These are phyloP conservation scores for Acanthiza pusilla DNA, from an alignment of 2,797 vertebrate species.

Conservation along the genomic window DNA sequence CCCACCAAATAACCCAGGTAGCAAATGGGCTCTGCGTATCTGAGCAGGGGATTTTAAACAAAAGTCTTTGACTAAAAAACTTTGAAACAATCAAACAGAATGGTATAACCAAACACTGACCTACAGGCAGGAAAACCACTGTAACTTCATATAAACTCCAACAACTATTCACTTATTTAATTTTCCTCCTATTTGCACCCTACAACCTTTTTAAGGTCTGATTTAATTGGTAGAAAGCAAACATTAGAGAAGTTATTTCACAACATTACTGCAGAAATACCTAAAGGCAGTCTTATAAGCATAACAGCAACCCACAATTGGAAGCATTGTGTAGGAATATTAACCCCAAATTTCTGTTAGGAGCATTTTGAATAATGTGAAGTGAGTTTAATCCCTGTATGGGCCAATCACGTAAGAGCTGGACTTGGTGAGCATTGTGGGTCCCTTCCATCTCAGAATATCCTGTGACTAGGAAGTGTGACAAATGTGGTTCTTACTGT, in stretches of 20 bases:
- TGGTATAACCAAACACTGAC: background rate
- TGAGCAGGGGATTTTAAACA: background rate
- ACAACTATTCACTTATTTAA: background rate
- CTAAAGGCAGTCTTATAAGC: background rate
- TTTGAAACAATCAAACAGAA: background rate
- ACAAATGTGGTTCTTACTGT: background rate
- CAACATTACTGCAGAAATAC: background rate
- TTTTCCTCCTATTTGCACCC: background rate
- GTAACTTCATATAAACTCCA: background rate
- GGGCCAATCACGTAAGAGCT: background rate
- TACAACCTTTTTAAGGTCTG: background rate
- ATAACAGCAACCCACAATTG: background rate
- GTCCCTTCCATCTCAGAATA: background rate
- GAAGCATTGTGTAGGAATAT: background rate
- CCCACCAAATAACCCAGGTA: background rate
- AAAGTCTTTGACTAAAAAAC: background rate
- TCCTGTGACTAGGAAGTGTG: background rate
- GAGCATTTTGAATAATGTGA: background rate
- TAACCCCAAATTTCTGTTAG: background rate
- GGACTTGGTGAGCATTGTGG: background rate
- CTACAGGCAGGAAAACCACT: background rate
- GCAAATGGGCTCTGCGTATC: background rate
- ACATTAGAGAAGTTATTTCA: background rate
- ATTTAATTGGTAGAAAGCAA: slow-evolving; percentile 2
- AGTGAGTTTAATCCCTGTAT: background rate